Evolutionary conservation across 2,113 vertebrate genomes (phyloP).

Genomic region (Microcebus lehilahytsara): DNA sequence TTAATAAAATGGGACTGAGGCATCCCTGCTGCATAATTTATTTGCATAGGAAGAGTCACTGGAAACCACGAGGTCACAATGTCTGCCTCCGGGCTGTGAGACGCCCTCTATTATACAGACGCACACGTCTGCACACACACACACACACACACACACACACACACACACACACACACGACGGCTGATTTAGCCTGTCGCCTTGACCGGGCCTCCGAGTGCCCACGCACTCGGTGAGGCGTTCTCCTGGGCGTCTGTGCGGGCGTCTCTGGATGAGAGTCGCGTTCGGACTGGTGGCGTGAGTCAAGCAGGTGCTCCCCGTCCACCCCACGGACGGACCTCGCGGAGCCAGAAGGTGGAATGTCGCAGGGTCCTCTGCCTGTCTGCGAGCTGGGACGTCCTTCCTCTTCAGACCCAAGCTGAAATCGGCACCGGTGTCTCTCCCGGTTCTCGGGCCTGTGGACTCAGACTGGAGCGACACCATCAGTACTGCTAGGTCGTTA

Average conservation of each 20-base stretch:
- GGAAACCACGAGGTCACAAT: neutral
- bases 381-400: neutral
- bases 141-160: neutral
- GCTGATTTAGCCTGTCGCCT: neutral
- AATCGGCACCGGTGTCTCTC: neutral
- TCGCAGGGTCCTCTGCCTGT: neutral
- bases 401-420: neutral
- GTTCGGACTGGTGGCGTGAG: neutral
- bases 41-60: neutral
- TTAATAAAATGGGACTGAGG: slow-evolving; percentile 66
- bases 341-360: neutral
- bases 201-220: neutral
- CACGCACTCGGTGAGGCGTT: neutral
- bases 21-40: neutral
- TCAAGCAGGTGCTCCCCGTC: neutral
- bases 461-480: neutral
- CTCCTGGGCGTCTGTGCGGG: neutral
- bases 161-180: neutral
- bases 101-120: neutral
- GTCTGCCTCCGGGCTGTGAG: neutral
- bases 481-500: too few relatives aligned
- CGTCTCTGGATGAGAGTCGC: neutral
- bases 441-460: neutral
- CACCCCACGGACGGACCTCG: neutral
- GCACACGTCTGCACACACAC: fast-evolving